Evolutionary conservation across 2,888 invertebrate species (phyloP).

Genomic region (Temnothorax ravouxi): DNA sequence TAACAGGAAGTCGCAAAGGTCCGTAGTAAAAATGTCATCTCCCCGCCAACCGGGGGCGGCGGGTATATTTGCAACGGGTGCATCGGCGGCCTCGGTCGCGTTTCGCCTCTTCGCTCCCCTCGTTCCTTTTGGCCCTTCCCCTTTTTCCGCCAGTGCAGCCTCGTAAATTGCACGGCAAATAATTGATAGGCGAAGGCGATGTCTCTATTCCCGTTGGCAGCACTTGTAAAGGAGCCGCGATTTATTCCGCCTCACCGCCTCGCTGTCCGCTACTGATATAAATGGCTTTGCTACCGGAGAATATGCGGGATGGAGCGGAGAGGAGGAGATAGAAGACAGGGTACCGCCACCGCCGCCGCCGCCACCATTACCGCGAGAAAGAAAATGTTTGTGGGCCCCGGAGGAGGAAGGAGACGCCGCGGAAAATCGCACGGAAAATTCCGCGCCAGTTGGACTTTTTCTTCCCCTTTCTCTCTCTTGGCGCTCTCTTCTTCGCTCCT

Average conservation of each 20-base stretch:
- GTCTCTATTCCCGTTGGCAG: constrained; percentile 85
- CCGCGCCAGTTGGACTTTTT: constrained; percentile 69
- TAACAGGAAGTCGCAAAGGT: constrained; percentile 79
- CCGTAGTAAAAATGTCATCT: constrained; percentile 83
- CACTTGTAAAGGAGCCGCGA: constrained; percentile 84
- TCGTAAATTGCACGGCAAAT: constrained; percentile 84
- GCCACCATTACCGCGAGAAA: constrained; percentile 27
- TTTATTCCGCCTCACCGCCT: constrained; percentile 86
- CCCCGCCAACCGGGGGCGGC: constrained; percentile 63
- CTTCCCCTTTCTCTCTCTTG: constrained; percentile 16
- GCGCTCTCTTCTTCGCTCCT: constrained; percentile 25
- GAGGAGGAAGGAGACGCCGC: constrained; percentile 64
- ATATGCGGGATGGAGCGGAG: constrained; percentile 45
- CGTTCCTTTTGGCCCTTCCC: constrained; percentile 58
- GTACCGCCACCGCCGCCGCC: constrained; percentile 1
- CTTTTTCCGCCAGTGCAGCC: constrained; percentile 59
- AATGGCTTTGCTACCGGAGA: constrained; percentile 76
- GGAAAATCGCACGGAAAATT: constrained; percentile 76
- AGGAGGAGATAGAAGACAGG: constrained; percentile 30
- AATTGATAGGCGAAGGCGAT: constrained; percentile 85
- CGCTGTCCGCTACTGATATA: constrained; percentile 80
- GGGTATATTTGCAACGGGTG: constrained; percentile 77
- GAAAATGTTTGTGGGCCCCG: constrained; percentile 66
- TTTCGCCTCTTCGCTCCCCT: constrained; percentile 13
- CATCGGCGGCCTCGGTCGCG: constrained; percentile 39